Percentiles rank a stretch among this genome's conserved stretches.
These are phyloP conservation scores for Odocoileus virginianus DNA, from an alignment of 2,113 vertebrate species.

Conservation along the genomic window DNA sequence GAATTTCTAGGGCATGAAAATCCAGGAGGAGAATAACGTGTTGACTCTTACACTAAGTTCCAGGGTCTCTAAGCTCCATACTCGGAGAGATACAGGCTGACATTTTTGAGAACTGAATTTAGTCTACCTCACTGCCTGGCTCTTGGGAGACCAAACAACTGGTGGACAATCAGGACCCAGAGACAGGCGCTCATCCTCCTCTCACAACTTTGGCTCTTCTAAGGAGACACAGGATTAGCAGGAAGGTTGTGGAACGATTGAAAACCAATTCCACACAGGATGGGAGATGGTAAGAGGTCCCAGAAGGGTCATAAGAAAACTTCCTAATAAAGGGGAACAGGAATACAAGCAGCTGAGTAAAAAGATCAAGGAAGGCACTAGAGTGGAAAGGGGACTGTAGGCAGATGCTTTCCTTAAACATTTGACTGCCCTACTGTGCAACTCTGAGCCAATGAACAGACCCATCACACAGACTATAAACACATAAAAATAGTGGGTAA, in stretches of 20 bases:
- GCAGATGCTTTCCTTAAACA: neutral
- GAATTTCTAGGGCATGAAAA: neutral
- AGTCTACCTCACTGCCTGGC: neutral
- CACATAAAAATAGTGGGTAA: neutral
- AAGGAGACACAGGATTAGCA: neutral
- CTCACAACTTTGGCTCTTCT: neutral
- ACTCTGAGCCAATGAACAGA: neutral
- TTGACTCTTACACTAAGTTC: neutral
- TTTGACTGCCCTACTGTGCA: neutral
- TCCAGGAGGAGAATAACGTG: neutral
- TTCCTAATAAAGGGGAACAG: neutral
- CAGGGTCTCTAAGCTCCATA: neutral
- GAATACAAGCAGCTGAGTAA: neutral
- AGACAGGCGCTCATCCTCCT: neutral
- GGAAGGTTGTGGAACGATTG: neutral
- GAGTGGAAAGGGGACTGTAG: neutral
- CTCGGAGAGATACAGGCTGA: neutral
- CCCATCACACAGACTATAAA: neutral
- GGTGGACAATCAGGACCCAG: neutral
- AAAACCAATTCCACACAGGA: slow-evolving; percentile 7
- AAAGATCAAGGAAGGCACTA: slow-evolving; percentile 48
- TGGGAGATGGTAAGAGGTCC: neutral
- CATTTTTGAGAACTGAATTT: neutral
- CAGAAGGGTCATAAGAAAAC: neutral
- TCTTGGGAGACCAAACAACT: neutral